Base-by-base conservation (phyloP, 2,888 invertebrate genomes). In the Eupithecia abbreviata region DNA sequence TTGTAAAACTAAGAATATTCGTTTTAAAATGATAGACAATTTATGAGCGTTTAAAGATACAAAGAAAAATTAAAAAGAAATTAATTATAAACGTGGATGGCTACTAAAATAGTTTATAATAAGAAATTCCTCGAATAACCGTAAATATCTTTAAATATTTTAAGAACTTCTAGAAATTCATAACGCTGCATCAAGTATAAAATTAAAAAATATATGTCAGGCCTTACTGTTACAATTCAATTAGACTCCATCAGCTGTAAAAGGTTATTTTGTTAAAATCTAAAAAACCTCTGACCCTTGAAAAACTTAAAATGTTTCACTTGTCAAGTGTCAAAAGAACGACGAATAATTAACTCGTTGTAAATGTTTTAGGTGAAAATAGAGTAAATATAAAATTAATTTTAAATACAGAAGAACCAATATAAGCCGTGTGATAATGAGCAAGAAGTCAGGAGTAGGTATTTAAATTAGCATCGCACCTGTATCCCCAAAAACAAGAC, bases 401-500 rank as follows among this genome's bases (percentile, higher is more conserved):
- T 42, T 58, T 67, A 43, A 65, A 62, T 43, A 73, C 66, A 77
- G 69, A 74, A 58, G 55, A 58, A 74, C 47, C 70, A 75, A 75
- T 71, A 42, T 30, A 75, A 77, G 72, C 77, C 41, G 65, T 75
- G 73, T 78, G 74, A 76, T 78, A 78, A 71, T 67, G 18, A 42
- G 70, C 45, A 71, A 47, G 49, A 18, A 74, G 76, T 74, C 77
- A 75, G 77, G 68, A 67, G 72, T 72, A 72, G 30, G 62, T 62
- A 62, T 67, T 73, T 66, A 71, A 75, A 47, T 49, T 72, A 66
- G 58, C 62, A 69, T 69, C 72, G 74, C 51, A 42, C 67, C 30
- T 45, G 45, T n/a, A 41, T 4, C 18, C 18, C 51, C 69, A 65
- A 73, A 30, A 73, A 58, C 49, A 70, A n/a, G 49, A 58, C 51